Evolutionary conservation across 2,797 vertebrate genomes (phyloP).

Genomic region (Loris lydekkerianus): DNA sequence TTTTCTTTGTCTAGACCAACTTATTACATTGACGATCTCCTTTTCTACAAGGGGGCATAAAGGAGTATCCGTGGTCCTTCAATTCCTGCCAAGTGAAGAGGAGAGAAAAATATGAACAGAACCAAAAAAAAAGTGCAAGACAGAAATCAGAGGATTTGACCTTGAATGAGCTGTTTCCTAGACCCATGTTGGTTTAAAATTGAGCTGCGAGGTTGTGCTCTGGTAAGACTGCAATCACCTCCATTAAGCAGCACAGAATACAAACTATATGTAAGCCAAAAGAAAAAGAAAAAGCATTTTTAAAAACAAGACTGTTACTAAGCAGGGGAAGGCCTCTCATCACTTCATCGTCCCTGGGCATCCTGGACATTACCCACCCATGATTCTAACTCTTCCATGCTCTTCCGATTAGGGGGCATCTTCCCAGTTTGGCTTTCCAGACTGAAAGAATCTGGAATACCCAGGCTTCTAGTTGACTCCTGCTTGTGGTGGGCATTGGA

Average conservation of each 20-base stretch:
- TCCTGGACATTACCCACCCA: too few relatives aligned
- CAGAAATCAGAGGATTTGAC: conserved; percentile 62
- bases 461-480: background rate
- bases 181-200: conserved; percentile 62
- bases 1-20: conserved; percentile 88
- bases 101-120: conserved; percentile 60
- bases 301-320: background rate
- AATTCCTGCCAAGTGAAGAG: conserved; percentile 79
- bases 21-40: conserved; percentile 75
- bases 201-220: conserved; percentile 41
- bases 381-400: background rate
- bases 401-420: background rate
- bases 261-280: conserved; percentile 72
- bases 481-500: background rate
- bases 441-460: background rate
- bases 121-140: conserved; percentile 75
- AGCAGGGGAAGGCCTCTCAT: background rate
- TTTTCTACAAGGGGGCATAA: conserved; percentile 60
- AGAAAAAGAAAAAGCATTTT: background rate
- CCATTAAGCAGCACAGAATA: conserved; percentile 72
- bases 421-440: background rate
- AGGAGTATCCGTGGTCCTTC: conserved; percentile 56
- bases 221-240: conserved; percentile 65
- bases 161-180: conserved; percentile 80
- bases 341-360: accelerated